A percentile compares a stretch with the other conserved stretches of the same genome.
These are phyloP conservation scores for Cryptotermes secundus DNA, from an alignment of 1,140 invertebrate species.

Conservation along the genomic window DNA sequence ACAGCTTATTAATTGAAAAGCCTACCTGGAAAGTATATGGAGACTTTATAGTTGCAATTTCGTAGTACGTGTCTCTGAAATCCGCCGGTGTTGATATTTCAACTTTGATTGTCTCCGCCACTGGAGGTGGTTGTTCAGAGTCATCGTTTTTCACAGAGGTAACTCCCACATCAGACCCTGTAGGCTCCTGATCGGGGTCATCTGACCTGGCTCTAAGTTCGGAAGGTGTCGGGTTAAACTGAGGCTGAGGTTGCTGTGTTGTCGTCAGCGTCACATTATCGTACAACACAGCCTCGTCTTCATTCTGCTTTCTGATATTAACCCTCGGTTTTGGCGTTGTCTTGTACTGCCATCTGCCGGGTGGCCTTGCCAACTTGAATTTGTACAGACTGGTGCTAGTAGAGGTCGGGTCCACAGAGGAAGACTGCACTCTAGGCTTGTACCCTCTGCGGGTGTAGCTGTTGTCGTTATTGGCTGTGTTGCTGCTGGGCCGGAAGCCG, in stretches of 20 bases:
- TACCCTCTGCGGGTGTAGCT: constrained; percentile 53
- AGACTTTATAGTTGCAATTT: constrained; percentile 86
- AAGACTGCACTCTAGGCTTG: constrained; percentile 56
- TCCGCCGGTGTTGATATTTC: constrained; percentile 83
- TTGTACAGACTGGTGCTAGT: constrained; percentile 66
- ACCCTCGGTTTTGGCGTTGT: constrained; percentile 83
- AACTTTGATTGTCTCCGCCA: constrained; percentile 68
- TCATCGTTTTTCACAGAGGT: constrained; percentile 42
- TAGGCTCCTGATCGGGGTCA: constrained; percentile 39
- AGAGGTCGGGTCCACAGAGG: constrained; percentile 42
- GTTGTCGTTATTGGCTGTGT: constrained; percentile 42
- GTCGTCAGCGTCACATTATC: constrained; percentile 51
- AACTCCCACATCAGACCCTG: constrained; percentile 33
- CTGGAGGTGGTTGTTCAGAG: constrained; percentile 49
- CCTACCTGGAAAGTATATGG: constrained; percentile 83
- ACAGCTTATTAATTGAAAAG: constrained; percentile 7
- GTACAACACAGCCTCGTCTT: constrained; percentile 39
- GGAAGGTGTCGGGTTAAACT: constrained; percentile 24
- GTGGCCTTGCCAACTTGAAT: constrained; percentile 72
- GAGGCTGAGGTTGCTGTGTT: constrained; percentile 47
- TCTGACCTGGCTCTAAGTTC: constrained; percentile 37
- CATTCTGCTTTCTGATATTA: constrained; percentile 70
- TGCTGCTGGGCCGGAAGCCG: constrained; percentile 58
- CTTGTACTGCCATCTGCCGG: constrained; percentile 84
- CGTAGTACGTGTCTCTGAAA: constrained; percentile 79